These are phyloP conservation scores for Ptilonorhynchus violaceus DNA, from an alignment of 2,113 vertebrate species.

Conservation along the genomic window DNA sequence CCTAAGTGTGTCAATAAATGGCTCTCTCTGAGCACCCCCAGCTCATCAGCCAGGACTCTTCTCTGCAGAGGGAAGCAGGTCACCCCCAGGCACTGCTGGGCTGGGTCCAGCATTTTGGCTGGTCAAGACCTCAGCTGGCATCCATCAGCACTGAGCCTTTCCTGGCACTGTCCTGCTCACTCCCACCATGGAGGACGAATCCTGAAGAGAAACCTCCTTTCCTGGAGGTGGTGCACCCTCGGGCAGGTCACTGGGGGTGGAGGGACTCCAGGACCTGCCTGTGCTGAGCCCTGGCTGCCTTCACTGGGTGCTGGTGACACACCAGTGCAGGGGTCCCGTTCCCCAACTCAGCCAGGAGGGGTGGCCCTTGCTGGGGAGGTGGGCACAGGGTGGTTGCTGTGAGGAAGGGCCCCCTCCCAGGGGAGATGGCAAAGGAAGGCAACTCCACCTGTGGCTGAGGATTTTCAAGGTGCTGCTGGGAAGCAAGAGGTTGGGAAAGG, in stretches of 20 bases:
- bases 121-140: neutral
- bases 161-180: neutral
- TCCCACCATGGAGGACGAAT: neutral
- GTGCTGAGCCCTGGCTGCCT: neutral
- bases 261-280: neutral
- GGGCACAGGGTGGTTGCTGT: neutral
- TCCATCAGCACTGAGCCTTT: neutral
- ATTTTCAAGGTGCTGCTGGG: neutral
- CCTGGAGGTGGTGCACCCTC: neutral
- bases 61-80: neutral
- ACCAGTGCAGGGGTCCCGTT: fast-evolving
- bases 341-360: neutral
- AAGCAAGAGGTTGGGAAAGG: neutral
- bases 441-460: neutral
- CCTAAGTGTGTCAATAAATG: neutral
- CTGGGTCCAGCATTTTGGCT: neutral
- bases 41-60: neutral
- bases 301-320: neutral
- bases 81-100: neutral
- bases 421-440: neutral
- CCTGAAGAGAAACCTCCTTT: neutral
- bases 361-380: neutral
- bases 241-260: neutral
- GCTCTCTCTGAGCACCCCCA: neutral
- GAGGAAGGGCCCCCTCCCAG: neutral